Percentiles rank a stretch among this genome's conserved stretches.
Conservation (phyloP, 2,888 invertebrate genomes). For the Koerneria pararmatus region DNA sequence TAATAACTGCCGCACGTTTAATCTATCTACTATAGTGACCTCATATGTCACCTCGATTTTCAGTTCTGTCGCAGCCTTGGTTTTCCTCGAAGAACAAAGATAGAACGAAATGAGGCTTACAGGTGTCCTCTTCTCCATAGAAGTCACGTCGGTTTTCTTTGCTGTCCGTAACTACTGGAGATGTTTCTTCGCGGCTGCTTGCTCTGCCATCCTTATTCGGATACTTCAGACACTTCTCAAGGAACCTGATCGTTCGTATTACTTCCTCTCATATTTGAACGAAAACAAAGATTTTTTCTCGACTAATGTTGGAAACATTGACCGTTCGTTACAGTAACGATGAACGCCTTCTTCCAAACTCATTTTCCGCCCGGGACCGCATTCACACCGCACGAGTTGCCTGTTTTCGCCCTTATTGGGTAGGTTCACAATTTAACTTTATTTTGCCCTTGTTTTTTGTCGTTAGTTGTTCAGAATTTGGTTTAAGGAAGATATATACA, state of each 20-base stretch:
- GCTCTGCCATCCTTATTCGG: slow-evolving; percentile 11
- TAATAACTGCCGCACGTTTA: no score
- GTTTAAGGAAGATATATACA: no score
- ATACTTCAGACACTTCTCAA: slow-evolving; percentile 1
- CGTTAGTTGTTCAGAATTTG: no score
- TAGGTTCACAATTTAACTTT: background rate
- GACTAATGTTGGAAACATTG: background rate
- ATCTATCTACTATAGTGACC: no score
- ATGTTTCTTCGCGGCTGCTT: slow-evolving; percentile 14
- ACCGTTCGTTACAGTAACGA: background rate
- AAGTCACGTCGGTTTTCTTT: slow-evolving; percentile 20
- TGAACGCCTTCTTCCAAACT: slow-evolving; percentile 18
- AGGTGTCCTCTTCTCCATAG: slow-evolving; percentile 22
- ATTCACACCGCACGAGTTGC: slow-evolving; percentile 9
- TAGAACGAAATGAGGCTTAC: no score
- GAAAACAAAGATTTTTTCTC: background rate
- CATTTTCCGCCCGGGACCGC: background rate
- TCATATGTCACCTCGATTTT: no score
- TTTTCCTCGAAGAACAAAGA: no score
- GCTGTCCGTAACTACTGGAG: slow-evolving; percentile 19
- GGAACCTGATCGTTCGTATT: background rate
- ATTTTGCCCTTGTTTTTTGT: no score
- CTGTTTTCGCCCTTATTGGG: slow-evolving; percentile 16
- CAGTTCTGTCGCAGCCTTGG: no score
- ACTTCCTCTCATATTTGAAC: background rate